Evolutionary conservation across 1,140 invertebrate genomes (phyloP), one percentile per base, ranked within the genome.

Genomic region (Ceratosolen solmsi): DNA sequence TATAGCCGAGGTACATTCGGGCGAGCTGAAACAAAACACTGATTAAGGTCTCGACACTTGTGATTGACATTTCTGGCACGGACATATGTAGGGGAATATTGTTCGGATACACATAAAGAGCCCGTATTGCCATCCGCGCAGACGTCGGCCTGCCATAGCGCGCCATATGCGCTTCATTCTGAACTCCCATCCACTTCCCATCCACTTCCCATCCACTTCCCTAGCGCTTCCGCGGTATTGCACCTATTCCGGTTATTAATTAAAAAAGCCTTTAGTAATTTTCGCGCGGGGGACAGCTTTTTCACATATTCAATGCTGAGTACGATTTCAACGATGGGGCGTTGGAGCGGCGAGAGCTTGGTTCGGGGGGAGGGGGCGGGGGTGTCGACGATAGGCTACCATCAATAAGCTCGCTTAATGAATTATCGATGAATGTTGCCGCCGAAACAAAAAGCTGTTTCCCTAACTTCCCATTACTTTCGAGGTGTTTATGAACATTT

Each of bases 1-100:
- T 2, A 9, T 5, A 22, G 9, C 36, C 1, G 5, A 36, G 13
- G 41, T 17, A 25, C 78, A 27, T 1, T 38, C 36, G 51, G 22
- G 15, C 54, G 73, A 58, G 60, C 27, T 68, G 77, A 86, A 84
- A 84, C 82, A 85, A 83, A 86, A 85, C 84, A 82, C 78, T 83
- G 82, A 84, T 86, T 82, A 84, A 84, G 73, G 70, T 76, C 80
- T 76, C 73, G 71, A 79, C 72, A 76, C 60, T 56, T 72, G 76
- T 86, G 82, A 86, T 86, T 86, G 86, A 85, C 85, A 78, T 85
- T 84, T 84, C 80, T 84, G 82, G 65, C 75, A 36, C 80, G 76
- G 78, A 79, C 83, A 84, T 83, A 82, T 84, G 84, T 63, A 80
- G 58, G 41, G 33, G 75, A 83, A 82, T 73, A 78, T 82, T 73